These are phyloP conservation scores for Fragum fragum DNA, from an alignment of 2,888 invertebrate species.

Conservation along the genomic window DNA sequence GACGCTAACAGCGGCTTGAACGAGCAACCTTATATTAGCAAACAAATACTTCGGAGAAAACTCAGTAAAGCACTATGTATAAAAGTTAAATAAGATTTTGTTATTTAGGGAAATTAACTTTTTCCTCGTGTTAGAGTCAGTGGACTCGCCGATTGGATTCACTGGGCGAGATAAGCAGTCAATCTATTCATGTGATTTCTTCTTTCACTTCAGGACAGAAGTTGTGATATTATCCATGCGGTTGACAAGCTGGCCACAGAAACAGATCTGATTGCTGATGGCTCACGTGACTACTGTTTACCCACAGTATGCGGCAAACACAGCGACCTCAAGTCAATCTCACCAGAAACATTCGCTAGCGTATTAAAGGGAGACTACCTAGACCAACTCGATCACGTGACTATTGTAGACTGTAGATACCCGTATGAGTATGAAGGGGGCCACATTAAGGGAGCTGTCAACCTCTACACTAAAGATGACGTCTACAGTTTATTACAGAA, in stretches of 20 bases:
- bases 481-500: slow-evolving; percentile 38
- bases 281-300: slow-evolving; percentile 68
- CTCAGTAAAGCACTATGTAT: too few relatives aligned
- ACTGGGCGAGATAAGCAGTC: too few relatives aligned
- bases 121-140: too few relatives aligned
- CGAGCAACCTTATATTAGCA: too few relatives aligned
- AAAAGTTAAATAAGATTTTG: too few relatives aligned
- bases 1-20: too few relatives aligned
- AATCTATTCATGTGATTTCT: too few relatives aligned
- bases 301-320: slow-evolving; percentile 78
- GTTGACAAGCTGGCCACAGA: slow-evolving; percentile 50
- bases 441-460: slow-evolving; percentile 52
- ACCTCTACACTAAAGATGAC: slow-evolving; percentile 57
- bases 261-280: slow-evolving; percentile 52
- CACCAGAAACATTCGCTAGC: slow-evolving; percentile 67
- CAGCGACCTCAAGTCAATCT: slow-evolving; percentile 80
- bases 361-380: slow-evolving; percentile 45
- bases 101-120: too few relatives aligned
- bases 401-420: slow-evolving; percentile 56
- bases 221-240: slow-evolving; percentile 51
- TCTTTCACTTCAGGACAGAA: too few relatives aligned
- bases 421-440: too few relatives aligned
- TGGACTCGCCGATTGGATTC: too few relatives aligned
- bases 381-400: slow-evolving; percentile 32
- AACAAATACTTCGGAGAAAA: too few relatives aligned